Conservation (phyloP, 2,888 invertebrate species). For the Calliphora vomitoria region DNA sequence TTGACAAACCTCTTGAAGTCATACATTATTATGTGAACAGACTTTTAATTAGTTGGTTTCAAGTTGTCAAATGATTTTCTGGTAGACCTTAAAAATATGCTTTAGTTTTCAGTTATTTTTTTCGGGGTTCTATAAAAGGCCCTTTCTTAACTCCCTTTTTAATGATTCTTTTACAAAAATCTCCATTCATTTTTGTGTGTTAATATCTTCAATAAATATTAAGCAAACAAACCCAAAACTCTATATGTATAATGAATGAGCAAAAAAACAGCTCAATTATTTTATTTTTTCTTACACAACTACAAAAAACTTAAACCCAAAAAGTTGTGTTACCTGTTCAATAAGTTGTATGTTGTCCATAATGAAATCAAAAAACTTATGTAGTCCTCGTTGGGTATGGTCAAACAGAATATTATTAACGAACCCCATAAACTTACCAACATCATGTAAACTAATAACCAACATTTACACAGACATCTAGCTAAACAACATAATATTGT, state of each 20-base stretch:
- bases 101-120: no score
- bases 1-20: no score
- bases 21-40: no score
- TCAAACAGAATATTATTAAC: slow-evolving; percentile 56
- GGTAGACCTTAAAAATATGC: no score
- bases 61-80: no score
- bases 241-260: neutral
- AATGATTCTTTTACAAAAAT: neutral
- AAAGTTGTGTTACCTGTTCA: slow-evolving; percentile 66
- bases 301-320: neutral
- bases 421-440: slow-evolving; percentile 53
- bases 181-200: slow-evolving; percentile 3
- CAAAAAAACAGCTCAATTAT: slow-evolving; percentile 49
- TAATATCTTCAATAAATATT: slow-evolving; percentile 49
- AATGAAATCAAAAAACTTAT: slow-evolving; percentile 63
- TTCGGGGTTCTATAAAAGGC: no score
- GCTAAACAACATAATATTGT: slow-evolving; percentile 48
- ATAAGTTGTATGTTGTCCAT: slow-evolving; percentile 34
- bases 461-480: slow-evolving; percentile 11
- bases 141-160: neutral
- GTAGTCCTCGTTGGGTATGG: neutral
- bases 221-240: neutral
- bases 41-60: no score
- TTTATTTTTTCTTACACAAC: slow-evolving; percentile 10
- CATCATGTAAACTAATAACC: slow-evolving; percentile 29